Evolutionary conservation across 2,888 invertebrate species (phyloP).

Genomic region (Amphimallon solstitiale): DNA sequence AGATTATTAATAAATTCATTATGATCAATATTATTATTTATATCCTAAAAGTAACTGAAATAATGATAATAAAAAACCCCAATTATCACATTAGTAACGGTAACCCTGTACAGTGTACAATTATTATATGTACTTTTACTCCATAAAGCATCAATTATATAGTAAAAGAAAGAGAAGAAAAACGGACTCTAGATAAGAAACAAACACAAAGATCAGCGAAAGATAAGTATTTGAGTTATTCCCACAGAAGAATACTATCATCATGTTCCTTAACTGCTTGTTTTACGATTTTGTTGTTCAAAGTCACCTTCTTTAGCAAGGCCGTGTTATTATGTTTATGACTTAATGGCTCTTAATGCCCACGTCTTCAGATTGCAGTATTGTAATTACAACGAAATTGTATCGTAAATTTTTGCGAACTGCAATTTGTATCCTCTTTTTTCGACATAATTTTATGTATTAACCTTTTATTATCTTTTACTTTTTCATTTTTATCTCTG

Average conservation of each 20-base stretch:
- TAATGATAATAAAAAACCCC: too few species aligned
- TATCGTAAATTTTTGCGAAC: constrained; percentile 29
- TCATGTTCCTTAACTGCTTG: constrained; percentile 20
- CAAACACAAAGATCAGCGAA: too few species aligned
- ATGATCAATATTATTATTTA: too few species aligned
- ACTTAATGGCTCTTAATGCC: constrained; percentile 33
- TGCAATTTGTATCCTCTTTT: constrained; percentile 1
- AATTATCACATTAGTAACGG: too few species aligned
- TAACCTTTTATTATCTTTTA: neutral
- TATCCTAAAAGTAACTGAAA: too few species aligned
- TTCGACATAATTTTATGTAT: constrained; percentile 21
- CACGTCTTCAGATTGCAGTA: constrained; percentile 30
- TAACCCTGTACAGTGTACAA: too few species aligned
- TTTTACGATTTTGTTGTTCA: constrained; percentile 28
- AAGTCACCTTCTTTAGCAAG: constrained; percentile 27
- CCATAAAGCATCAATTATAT: too few species aligned
- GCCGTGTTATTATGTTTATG: constrained; percentile 28
- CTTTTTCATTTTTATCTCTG: neutral
- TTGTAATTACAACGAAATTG: constrained; percentile 29
- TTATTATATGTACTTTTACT: too few species aligned
- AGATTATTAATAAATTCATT: too few species aligned
- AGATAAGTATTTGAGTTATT: constrained; percentile 5
- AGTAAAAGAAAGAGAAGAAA: too few species aligned
- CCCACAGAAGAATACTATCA: constrained; percentile 14
- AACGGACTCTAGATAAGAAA: too few species aligned